Evolutionary conservation across 2,113 vertebrate genomes (phyloP).

Genomic region (Phycodurus eques): DNA sequence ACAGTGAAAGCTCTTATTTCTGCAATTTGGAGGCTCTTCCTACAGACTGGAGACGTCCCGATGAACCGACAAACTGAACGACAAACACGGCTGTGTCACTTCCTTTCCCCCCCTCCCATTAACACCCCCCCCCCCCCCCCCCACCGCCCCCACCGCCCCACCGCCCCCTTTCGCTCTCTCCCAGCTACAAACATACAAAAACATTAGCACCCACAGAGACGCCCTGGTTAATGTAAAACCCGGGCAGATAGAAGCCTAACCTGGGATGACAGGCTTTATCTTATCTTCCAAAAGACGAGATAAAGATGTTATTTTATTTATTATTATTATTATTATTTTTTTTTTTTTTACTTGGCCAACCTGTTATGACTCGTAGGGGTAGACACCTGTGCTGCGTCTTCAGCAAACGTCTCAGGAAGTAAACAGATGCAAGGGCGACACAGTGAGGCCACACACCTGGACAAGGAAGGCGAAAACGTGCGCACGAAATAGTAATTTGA

Average conservation of each 20-base stretch:
- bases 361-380: conserved; percentile 25
- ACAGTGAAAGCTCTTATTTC: conserved; percentile 56
- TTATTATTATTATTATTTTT: no score
- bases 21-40: conserved; percentile 29
- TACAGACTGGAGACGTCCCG: conserved; percentile 33
- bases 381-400: conserved; percentile 50
- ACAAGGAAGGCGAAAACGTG: conserved; percentile 6
- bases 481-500: no score
- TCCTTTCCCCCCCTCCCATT: conserved; percentile 22
- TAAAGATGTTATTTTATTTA: no score
- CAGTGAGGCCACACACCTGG: conserved; percentile 61
- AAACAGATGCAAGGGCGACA: conserved; percentile 31
- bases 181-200: conserved; percentile 3
- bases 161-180: conserved; percentile 2
- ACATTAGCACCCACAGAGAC: conserved; percentile 40
- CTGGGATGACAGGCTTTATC: conserved; percentile 42
- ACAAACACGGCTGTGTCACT: conserved; percentile 40
- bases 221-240: conserved; percentile 56
- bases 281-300: conserved; percentile 41
- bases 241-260: conserved; percentile 47
- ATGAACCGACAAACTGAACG: conserved; percentile 53
- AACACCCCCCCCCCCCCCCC: no score
- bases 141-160: neutral
- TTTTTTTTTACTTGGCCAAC: conserved; percentile 40
- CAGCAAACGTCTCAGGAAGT: conserved; percentile 35